These are phyloP conservation scores for Clarias gariepinus DNA, from an alignment of 2,113 vertebrate species.

Conservation along the genomic window DNA sequence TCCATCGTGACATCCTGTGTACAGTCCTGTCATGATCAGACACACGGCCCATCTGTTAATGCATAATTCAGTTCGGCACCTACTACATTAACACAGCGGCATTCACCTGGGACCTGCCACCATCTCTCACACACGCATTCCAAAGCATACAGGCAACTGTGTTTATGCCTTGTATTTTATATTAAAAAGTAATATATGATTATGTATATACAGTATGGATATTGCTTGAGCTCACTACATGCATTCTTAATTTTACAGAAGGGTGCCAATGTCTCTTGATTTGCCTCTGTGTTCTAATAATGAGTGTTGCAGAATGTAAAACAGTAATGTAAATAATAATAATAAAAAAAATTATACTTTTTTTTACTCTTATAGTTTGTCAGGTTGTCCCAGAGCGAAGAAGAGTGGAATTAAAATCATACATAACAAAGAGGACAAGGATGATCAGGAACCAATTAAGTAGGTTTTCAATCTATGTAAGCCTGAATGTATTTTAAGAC, in stretches of 20 bases:
- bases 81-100: background rate
- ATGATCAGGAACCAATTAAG: constrained; percentile 99
- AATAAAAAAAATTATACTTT: too few relatives aligned
- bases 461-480: constrained; percentile 54
- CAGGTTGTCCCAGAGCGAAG: constrained; percentile 96
- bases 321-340: background rate
- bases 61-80: background rate
- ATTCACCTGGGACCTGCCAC: background rate
- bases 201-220: too few relatives aligned
- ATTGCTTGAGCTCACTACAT: background rate
- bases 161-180: background rate
- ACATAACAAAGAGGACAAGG: constrained; percentile 98
- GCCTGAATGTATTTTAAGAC: background rate
- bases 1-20: background rate
- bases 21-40: background rate
- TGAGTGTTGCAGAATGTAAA: background rate
- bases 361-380: constrained; percentile 79
- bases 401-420: constrained; percentile 98
- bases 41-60: background rate
- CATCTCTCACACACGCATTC: constrained; percentile 74
- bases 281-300: background rate
- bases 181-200: too few relatives aligned
- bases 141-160: background rate
- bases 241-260: background rate
- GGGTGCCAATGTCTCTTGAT: background rate